These are phyloP conservation scores for Sebastes schlegelii DNA, from an alignment of 2,113 vertebrate species.

Conservation along the genomic window DNA sequence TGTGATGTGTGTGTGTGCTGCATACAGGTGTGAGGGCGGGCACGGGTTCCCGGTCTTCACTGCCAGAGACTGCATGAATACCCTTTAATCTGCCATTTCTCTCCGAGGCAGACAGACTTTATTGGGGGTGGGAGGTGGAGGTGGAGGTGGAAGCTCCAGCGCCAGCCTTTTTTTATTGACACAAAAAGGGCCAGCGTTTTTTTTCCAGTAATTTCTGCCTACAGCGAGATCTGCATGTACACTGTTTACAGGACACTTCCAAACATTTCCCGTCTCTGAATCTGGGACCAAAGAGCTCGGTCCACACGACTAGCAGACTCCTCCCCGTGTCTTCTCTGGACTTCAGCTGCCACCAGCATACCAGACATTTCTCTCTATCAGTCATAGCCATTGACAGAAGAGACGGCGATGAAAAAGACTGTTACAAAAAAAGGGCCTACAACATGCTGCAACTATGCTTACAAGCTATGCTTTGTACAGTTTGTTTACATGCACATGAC, in stretches of 20 bases:
- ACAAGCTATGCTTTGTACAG: conserved; percentile 67
- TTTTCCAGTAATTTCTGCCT: conserved; percentile 29
- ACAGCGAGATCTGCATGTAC: conserved; percentile 60
- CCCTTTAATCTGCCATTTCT: conserved; percentile 57
- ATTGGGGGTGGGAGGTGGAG: conserved; percentile 1
- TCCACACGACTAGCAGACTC: conserved; percentile 51
- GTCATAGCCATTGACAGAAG: conserved; percentile 58
- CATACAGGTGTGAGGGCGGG: conserved; percentile 49
- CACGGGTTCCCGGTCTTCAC: conserved; percentile 46
- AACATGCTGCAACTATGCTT: conserved; percentile 74
- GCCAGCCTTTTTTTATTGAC: conserved; percentile 11
- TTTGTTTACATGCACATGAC: conserved; percentile 72
- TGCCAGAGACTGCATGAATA: conserved; percentile 53
- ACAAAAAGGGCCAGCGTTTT: too few relatives aligned
- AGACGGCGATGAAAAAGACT: conserved; percentile 65
- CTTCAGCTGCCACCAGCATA: conserved; percentile 76
- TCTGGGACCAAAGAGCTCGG: conserved; percentile 71
- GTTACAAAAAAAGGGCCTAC: conserved; percentile 67
- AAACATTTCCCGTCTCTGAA: conserved; percentile 47
- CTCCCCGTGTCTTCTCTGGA: conserved; percentile 51
- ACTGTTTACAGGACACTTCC: conserved; percentile 74
- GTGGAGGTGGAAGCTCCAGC: conserved; percentile 16
- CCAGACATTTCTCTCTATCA: conserved; percentile 69
- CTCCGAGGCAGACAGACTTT: neutral
- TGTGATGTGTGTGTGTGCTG: conserved; percentile 41